These are phyloP conservation scores for Gambusia affinis DNA, from an alignment of 2,113 vertebrate genomes.

Conservation along the genomic window DNA sequence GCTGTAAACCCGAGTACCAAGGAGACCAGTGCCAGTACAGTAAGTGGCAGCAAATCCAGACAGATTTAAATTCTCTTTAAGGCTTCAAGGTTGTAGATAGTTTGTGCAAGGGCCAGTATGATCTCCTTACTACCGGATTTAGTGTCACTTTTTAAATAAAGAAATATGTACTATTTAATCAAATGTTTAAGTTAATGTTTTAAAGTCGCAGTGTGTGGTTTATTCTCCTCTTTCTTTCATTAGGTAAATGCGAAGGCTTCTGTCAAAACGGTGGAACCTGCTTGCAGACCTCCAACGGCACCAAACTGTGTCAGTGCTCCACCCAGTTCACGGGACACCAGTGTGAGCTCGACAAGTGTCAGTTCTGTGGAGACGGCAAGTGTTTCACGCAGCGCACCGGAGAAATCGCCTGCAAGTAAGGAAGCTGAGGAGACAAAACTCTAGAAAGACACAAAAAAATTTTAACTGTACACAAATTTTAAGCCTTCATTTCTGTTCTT, in stretches of 20 bases:
- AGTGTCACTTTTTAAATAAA: too few species aligned
- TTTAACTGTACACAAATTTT: too few species aligned
- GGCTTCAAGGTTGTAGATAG: neutral
- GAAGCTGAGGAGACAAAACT: neutral
- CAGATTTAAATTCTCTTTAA: neutral
- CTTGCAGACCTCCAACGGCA: conserved; percentile 81
- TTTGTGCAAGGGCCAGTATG: too few species aligned
- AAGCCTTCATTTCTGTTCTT: too few species aligned
- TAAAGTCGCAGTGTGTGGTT: neutral
- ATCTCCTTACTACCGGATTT: too few species aligned
- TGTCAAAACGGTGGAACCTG: conserved; percentile 89
- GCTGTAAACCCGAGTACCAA: conserved; percentile 82
- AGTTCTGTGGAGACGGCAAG: conserved; percentile 88
- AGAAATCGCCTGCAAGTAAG: conserved; percentile 88
- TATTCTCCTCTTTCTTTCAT: neutral
- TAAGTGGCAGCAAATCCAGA: conserved; percentile 76
- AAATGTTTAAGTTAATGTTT: neutral
- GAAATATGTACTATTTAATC: too few species aligned
- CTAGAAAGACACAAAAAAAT: too few species aligned
- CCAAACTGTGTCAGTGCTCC: conserved; percentile 86
- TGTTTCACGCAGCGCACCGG: conserved; percentile 78
- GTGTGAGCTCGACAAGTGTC: conserved; percentile 88
- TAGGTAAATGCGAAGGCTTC: conserved; percentile 88
- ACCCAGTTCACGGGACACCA: conserved; percentile 81
- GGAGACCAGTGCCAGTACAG: conserved; percentile 96